Evolutionary conservation across 1,140 invertebrate genomes (phyloP).

Genomic region (Cherax quadricarinatus): DNA sequence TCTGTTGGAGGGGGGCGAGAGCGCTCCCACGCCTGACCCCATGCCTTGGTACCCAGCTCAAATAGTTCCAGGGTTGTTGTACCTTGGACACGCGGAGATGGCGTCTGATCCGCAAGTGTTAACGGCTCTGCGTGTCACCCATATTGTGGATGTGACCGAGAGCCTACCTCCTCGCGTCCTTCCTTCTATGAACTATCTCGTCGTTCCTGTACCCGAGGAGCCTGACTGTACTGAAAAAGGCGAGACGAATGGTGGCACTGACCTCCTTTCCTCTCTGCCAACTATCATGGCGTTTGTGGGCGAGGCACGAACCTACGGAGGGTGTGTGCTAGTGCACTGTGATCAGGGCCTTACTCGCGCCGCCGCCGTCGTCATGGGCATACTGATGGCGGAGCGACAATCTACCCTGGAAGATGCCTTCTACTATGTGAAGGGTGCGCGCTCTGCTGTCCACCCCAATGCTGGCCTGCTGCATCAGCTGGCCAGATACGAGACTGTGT

Average conservation of each 20-base stretch:
- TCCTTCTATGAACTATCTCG: constrained; percentile 74
- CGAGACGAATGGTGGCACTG: constrained; percentile 35
- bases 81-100: constrained; percentile 75
- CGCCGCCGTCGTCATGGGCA: constrained; percentile 74
- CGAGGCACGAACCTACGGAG: constrained; percentile 72
- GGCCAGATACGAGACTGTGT: constrained; percentile 73
- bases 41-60: constrained; percentile 75
- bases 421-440: constrained; percentile 75
- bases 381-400: constrained; percentile 74
- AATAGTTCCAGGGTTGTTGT: constrained; percentile 74
- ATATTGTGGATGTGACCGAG: constrained; percentile 74
- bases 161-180: constrained; percentile 73
- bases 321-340: constrained; percentile 74
- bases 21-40: constrained; percentile 60
- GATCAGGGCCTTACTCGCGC: constrained; percentile 75
- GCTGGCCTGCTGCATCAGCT: constrained; percentile 73
- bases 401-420: constrained; percentile 76
- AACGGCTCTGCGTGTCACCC: constrained; percentile 73
- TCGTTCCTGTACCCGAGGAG: constrained; percentile 73
- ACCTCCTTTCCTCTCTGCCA: constrained; percentile 68
- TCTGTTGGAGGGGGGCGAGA: constrained; percentile 71
- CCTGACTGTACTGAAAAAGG: constrained; percentile 9
- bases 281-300: constrained; percentile 73
- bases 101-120: constrained; percentile 74
- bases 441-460: constrained; percentile 75